A percentile compares a stretch with the other conserved stretches of the same genome.
phyloP scores from a whole-genome alignment of 2,113 vertebrate genomes.

The Chloropsis hardwickii region DNA sequence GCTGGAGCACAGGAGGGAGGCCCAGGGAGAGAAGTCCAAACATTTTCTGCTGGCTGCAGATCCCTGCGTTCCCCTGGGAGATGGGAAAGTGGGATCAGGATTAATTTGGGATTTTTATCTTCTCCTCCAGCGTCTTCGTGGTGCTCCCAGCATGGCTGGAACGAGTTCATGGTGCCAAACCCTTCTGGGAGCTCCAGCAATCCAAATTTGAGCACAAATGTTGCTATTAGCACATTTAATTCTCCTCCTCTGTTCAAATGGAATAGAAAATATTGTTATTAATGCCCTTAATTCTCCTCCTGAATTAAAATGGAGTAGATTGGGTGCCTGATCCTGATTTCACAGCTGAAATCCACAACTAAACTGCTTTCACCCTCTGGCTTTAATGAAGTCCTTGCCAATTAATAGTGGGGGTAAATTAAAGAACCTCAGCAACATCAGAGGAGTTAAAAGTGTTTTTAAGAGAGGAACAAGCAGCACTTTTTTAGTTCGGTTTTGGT shows the following conservation, averaged over 20 bases:
- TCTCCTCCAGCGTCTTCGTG: not conserved
- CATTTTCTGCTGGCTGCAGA: not conserved
- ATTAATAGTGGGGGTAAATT: not conserved
- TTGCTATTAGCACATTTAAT: not conserved
- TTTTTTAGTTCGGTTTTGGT: not conserved
- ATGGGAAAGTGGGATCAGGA: not conserved
- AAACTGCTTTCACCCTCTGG: not conserved
- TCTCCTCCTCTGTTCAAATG: not conserved
- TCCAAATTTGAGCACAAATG: not conserved
- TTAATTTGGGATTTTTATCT: not conserved
- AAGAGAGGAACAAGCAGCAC: not conserved
- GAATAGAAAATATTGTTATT: not conserved
- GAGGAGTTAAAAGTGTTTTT: not conserved
- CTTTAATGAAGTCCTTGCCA: not conserved
- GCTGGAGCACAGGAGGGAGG: not conserved
- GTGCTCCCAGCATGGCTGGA: not conserved
- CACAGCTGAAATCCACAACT: not conserved
- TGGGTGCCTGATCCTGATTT: not conserved
- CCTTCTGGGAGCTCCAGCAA: not conserved
- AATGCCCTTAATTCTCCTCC: not conserved
- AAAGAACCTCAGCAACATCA: not conserved
- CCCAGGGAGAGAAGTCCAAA: not conserved
- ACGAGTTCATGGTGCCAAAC: rapidly evolving
- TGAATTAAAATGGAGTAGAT: not conserved
- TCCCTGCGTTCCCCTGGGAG: not conserved